These are phyloP conservation scores for Metaphire vulgaris DNA, from an alignment of 1,140 invertebrate genomes.

Conservation along the genomic window DNA sequence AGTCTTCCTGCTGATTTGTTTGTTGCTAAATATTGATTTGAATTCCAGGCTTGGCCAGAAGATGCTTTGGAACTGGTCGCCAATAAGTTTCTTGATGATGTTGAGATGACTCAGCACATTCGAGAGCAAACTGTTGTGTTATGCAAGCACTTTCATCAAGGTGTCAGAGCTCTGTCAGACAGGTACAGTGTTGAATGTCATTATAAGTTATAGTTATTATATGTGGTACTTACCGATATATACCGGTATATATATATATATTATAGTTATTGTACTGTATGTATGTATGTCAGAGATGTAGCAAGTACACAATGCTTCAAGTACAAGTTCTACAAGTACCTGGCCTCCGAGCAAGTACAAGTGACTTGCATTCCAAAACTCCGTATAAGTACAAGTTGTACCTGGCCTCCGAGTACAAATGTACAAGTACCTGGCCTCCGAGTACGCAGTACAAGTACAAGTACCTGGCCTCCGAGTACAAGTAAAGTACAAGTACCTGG, in stretches of 20 bases:
- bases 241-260: slow-evolving; percentile 7
- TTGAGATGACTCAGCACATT: slow-evolving; percentile 48
- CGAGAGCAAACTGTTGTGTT: slow-evolving; percentile 45
- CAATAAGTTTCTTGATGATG: slow-evolving; percentile 50
- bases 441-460: no score
- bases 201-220: slow-evolving; percentile 20
- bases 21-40: neutral
- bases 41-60: slow-evolving; percentile 48
- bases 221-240: slow-evolving; percentile 26
- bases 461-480: no score
- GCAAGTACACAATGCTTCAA: no score
- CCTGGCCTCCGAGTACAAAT: no score
- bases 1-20: no score
- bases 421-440: no score
- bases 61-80: slow-evolving; percentile 51
- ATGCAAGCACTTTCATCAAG: slow-evolving; percentile 52
- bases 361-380: no score
- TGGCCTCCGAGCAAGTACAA: no score
- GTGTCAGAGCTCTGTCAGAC: slow-evolving; percentile 44
- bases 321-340: no score
- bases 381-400: no score
- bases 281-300: no score
- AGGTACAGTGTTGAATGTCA: slow-evolving; percentile 35
- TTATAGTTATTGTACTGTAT: slow-evolving; percentile 7
- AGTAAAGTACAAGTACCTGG: no score